Base-by-base conservation (phyloP, 2,113 vertebrate genomes). In the Hippotragus niger region DNA sequence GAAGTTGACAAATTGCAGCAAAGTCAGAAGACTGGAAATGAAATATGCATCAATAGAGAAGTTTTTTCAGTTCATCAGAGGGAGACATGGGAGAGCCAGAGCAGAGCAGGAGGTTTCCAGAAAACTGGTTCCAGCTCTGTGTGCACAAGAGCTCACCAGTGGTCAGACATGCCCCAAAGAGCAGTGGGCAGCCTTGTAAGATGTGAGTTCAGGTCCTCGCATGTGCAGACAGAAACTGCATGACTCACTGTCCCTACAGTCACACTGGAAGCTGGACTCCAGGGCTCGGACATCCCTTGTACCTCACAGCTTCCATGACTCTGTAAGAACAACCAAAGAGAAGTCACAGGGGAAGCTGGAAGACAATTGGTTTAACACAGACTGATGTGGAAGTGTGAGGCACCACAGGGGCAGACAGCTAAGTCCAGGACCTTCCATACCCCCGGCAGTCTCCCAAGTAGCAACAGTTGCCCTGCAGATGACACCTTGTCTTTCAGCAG, bases 321-420 rank as follows among this genome's bases (percentile, higher is more conserved):
- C 76, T 64, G 0, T 47, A 40, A 74, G 47, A 90, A 84, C 2
- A 88, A 53, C 17, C 36, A 17, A 80, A 27, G 52, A 74, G 55
- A 84, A 95, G 17, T 45, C 82, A 52, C 25, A 12, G 31, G 57
- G 50, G 33, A 36, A n/a, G 15, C 17, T 86, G 62, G 81, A 67
- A 82, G 29, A 19, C 53, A 5, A 7, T 27, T 87, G 52, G 29
- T 14, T 88, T 84, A 31, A 13, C 16, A 10, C 47, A 85, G 64
- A 21, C 23, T 1, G 0, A 33, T n/a, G 15, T 31, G 31, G 17
- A 21, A 19, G 27, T 1, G 2, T 1, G 13, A 29, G 60, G 19
- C 53, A 19, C 76, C 25, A 3, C n/a, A 3, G 23, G 23, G 31
- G 27, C 58, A 15, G 14, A 10, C 1, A 1, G 2, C n/a, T 6